Percentiles rank a stretch among this genome's conserved stretches.
phyloP scores from a whole-genome alignment of 2,113 vertebrate species.

The Lepus europaeus region DNA sequence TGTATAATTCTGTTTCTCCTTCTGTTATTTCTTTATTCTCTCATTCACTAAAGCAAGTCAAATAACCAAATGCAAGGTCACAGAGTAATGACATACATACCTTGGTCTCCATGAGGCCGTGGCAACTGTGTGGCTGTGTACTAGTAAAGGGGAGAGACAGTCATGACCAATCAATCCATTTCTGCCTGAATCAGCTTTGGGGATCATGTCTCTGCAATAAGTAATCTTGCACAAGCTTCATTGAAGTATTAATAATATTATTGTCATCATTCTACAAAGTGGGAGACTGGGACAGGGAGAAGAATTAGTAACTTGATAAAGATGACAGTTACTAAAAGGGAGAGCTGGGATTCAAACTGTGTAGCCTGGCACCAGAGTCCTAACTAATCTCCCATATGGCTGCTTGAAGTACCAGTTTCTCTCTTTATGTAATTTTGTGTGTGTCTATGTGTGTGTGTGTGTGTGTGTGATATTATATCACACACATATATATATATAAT shows the following conservation, averaged over 20 bases:
- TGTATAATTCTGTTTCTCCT: background rate
- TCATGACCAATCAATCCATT: background rate
- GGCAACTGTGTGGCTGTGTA: background rate
- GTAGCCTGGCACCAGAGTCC: background rate
- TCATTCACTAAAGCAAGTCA: constrained; percentile 22
- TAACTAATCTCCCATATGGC: background rate
- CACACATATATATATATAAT: too few species aligned
- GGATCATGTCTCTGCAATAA: background rate
- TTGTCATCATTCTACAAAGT: background rate
- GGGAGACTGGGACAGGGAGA: background rate
- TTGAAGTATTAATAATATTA: background rate
- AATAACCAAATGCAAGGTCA: background rate
- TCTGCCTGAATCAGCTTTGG: background rate
- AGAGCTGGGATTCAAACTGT: background rate
- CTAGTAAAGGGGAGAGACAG: background rate
- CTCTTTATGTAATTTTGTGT: background rate
- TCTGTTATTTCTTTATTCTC: background rate
- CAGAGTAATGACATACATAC: background rate
- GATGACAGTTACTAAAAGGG: background rate
- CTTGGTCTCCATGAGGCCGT: background rate
- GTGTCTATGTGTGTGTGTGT: too few species aligned
- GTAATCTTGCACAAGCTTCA: background rate
- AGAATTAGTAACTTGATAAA: background rate
- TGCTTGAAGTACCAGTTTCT: background rate
- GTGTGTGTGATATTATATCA: too few species aligned